Percentiles rank a stretch among this genome's conserved stretches.
These are phyloP conservation scores for Acanthosepion pharaonis DNA, from an alignment of 2,888 invertebrate genomes.

Conservation along the genomic window DNA sequence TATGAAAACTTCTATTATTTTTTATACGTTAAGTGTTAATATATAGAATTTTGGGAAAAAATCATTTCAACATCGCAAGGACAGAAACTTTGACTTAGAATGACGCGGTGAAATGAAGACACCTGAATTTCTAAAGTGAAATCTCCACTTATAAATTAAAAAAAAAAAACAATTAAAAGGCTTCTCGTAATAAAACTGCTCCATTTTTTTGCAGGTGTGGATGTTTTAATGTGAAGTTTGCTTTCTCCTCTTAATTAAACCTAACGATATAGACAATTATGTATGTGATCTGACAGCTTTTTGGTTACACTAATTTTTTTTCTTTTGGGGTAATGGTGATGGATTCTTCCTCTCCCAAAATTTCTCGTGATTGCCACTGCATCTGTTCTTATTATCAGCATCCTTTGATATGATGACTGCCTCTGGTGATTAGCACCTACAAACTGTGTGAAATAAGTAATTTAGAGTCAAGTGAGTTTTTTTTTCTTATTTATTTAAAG, in stretches of 20 bases:
- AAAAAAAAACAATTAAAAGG: no score
- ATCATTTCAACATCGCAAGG: not conserved
- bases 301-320: no score
- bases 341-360: not conserved
- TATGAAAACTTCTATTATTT: no score
- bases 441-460: not conserved
- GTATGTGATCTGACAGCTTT: no score
- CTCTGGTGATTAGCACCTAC: not conserved
- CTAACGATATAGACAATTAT: no score
- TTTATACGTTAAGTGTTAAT: not conserved
- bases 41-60: not conserved
- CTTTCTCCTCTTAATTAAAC: no score
- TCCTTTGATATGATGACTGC: not conserved
- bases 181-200: no score
- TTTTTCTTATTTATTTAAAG: not conserved
- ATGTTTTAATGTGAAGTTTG: no score
- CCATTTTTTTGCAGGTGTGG: no score
- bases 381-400: not conserved
- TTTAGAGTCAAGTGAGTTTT: not conserved
- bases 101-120: not conserved
- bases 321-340: not conserved
- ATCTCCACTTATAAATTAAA: no score
- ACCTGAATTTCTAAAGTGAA: not conserved
- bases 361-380: not conserved
- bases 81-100: not conserved